These are phyloP conservation scores for Anguilla japonica DNA, from an alignment of 2,113 vertebrate genomes.

Conservation along the genomic window DNA sequence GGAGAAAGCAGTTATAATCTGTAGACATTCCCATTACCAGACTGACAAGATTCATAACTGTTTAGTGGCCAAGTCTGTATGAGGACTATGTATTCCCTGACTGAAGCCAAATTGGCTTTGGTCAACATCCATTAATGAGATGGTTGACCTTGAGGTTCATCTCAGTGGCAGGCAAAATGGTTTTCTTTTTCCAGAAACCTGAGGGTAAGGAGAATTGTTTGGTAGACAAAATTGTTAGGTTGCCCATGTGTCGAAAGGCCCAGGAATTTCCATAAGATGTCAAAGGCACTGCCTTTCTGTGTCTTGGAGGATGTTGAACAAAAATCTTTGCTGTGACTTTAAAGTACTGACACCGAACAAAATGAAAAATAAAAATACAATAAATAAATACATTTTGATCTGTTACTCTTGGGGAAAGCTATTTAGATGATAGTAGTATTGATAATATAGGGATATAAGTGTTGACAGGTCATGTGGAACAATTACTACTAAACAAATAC, in stretches of 20 bases:
- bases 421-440: too few species aligned
- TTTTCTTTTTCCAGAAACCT: slow-evolving; percentile 15
- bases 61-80: slow-evolving; percentile 43
- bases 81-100: slow-evolving; percentile 47
- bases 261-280: neutral
- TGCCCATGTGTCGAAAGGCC: neutral
- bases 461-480: too few species aligned
- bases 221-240: slow-evolving; percentile 4
- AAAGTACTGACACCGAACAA: neutral
- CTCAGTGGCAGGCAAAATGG: slow-evolving; percentile 23
- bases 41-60: slow-evolving; percentile 61
- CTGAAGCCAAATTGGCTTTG: slow-evolving; percentile 61
- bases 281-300: neutral
- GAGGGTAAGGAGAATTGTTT: neutral
- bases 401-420: too few species aligned
- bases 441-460: too few species aligned
- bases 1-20: slow-evolving; percentile 54
- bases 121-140: slow-evolving; percentile 63
- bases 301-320: neutral
- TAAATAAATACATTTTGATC: neutral
- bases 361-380: neutral
- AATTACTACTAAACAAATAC: too few species aligned
- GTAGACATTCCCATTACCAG: slow-evolving; percentile 55
- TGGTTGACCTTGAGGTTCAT: slow-evolving; percentile 57
- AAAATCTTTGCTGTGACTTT: neutral